phyloP scores from a whole-genome alignment of 2,113 vertebrate genomes.

The Cariama cristata region DNA sequence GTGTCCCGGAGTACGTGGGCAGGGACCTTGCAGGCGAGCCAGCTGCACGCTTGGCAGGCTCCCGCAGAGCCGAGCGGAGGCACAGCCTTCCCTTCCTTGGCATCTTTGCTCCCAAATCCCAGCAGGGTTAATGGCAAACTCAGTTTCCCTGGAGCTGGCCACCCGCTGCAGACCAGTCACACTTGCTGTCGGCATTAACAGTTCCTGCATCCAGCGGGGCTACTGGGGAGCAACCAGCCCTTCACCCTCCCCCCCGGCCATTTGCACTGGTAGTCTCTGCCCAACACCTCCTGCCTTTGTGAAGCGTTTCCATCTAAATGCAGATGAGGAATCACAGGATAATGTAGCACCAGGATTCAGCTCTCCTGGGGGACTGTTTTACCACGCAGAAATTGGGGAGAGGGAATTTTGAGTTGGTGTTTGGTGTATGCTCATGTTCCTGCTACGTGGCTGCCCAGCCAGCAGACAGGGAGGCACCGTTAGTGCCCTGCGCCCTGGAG shows the following conservation, averaged over 20 bases:
- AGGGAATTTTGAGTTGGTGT: background rate
- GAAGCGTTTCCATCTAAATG: background rate
- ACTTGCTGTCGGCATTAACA: background rate
- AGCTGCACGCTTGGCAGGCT: background rate
- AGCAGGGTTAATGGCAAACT: background rate
- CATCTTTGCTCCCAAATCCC: background rate
- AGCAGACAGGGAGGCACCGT: background rate
- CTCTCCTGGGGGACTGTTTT: background rate
- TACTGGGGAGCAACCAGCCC: background rate
- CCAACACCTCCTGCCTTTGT: background rate
- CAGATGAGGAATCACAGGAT: background rate
- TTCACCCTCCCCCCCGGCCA: background rate
- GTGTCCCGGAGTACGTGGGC: fast-evolving
- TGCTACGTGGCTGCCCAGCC: background rate
- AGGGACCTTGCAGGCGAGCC: background rate
- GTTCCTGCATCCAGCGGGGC: background rate
- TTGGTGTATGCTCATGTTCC: background rate
- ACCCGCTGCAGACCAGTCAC: background rate
- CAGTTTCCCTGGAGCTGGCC: background rate
- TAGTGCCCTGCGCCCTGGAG: background rate
- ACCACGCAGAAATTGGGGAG: background rate
- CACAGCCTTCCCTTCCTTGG: background rate
- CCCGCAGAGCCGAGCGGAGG: background rate
- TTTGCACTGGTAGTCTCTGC: background rate
- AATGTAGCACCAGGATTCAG: background rate